Evolutionary conservation across 2,113 vertebrate species (phyloP), one percentile per base, ranked within the genome.

Genomic region (Campylomormyrus tamandua): DNA sequence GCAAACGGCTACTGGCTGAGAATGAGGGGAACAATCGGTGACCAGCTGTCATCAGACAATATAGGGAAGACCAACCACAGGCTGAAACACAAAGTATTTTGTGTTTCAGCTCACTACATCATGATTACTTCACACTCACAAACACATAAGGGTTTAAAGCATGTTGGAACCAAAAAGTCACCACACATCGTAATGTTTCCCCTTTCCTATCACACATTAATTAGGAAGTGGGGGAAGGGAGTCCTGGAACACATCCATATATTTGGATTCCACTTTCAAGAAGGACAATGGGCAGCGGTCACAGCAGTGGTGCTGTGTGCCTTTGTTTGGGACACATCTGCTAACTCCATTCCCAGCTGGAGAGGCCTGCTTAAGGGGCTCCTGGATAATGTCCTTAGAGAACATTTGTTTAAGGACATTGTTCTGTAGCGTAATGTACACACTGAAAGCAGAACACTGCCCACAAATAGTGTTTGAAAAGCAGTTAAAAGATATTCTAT

Each of bases 281-380:
- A 39, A 84, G 53, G 52, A 89, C 88, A 89, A 84, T 84, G 39
- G 52, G 19, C 13, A 85, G 50, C 8, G 52, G 77, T 85, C 80
- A 89, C n/a, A 42, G 35, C 35, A 31, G 87, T 66, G 31, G 11
- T 17, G 24, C 35, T 31, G 52, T 53, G 42, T 46, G 49, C 24
- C 80, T 58, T 83, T 89, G 89, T 89, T 49, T 42, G 8, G 39
- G 13, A 13, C 24, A 89, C 80, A 89, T 89, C 89, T 83, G 89
- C 42, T 48, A 85, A 42, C 39, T 19, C n/a, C 50, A 89, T 85
- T 62, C 56, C 42, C 88, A 83, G 74, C 24, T 31, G 49, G 19
- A 86, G 46, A 86, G 83, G 24, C 50, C 85, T 53, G 45, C 17
- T 17, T 35, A 17, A 53, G 31, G 31, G 85, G 85, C 49, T 50